phyloP scores from a whole-genome alignment of 2,113 vertebrate species.

The Dermatemys mawii region DNA sequence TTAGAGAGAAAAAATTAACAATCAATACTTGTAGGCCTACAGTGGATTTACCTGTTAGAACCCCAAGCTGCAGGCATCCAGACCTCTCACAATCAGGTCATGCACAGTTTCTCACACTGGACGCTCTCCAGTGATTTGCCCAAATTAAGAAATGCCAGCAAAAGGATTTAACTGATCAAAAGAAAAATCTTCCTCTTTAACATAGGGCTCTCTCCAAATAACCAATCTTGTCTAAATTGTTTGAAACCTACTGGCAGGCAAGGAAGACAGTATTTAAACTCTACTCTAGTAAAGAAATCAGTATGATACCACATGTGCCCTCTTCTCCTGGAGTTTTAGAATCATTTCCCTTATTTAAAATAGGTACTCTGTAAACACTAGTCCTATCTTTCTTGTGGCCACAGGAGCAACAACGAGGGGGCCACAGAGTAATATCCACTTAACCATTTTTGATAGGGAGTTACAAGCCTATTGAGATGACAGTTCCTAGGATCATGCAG shows the following conservation, averaged over 20 bases:
- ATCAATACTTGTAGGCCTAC: neutral
- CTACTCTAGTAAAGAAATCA: neutral
- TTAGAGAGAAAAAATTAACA: neutral
- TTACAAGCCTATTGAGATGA: conserved; percentile 14
- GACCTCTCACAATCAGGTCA: neutral
- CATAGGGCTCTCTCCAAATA: conserved; percentile 22
- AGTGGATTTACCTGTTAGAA: conserved; percentile 41
- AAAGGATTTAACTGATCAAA: conserved; percentile 13
- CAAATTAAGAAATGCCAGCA: neutral
- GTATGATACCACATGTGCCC: neutral
- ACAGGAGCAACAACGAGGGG: neutral
- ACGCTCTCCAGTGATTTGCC: neutral
- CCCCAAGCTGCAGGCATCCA: neutral
- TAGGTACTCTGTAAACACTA: neutral
- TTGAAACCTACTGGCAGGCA: conserved; percentile 51
- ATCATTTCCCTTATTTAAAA: neutral
- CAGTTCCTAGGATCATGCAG: neutral
- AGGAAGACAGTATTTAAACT: neutral
- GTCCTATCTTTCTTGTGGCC: neutral
- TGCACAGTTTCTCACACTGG: neutral
- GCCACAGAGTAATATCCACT: neutral
- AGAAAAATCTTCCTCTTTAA: neutral
- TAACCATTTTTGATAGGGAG: neutral
- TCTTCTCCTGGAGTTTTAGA: neutral
- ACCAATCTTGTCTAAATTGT: conserved; percentile 56